phyloP scores from a whole-genome alignment of 2,797 vertebrate genomes.

The Monodelphis domestica region DNA sequence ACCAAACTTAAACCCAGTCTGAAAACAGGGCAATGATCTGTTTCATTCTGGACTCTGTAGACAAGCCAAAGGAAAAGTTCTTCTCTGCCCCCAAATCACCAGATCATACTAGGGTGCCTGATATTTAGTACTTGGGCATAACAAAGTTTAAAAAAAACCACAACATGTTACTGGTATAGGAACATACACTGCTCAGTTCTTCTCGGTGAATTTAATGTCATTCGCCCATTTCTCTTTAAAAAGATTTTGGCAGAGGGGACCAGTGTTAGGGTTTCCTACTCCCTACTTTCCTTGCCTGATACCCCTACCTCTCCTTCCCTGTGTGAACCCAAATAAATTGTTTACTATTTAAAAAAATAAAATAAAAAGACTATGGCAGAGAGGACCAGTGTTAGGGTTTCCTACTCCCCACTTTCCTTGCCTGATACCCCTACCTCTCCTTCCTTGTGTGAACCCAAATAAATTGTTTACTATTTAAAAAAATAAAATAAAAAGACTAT shows the following conservation, averaged over 20 bases:
- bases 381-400: no score
- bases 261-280: no score
- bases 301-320: no score
- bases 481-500: no score
- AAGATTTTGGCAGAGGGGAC: constrained; percentile 1
- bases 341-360: no score
- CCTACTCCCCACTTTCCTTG: no score
- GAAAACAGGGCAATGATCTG: neutral
- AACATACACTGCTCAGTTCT: neutral
- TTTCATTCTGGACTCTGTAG: neutral
- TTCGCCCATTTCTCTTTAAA: constrained; percentile 21
- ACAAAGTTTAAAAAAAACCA: neutral
- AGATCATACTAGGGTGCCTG: neutral
- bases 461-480: no score
- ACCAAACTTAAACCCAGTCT: neutral
- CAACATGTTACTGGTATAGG: neutral
- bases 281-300: no score
- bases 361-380: no score
- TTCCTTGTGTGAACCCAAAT: no score
- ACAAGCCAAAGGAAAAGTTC: neutral
- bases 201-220: constrained; percentile 1
- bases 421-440: no score
- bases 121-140: neutral
- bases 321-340: no score
- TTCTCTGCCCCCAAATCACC: neutral